Percentiles rank a stretch among this genome's conserved stretches.
Evolutionary conservation across 2,113 vertebrate species (phyloP).

Genomic region (Tragelaphus buxtoni): DNA sequence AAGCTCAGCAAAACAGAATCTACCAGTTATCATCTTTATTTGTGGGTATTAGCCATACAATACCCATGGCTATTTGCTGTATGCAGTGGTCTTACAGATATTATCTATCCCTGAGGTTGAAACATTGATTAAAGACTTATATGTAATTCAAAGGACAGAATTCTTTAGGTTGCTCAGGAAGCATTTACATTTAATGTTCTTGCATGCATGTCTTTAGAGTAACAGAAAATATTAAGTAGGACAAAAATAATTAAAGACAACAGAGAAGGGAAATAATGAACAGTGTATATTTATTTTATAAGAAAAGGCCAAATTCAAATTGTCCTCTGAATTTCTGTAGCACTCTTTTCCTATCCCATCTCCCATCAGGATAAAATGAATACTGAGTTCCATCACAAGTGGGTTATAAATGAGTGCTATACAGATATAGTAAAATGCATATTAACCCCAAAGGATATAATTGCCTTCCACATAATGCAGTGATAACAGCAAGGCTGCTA

Average conservation of each 20-base stretch:
- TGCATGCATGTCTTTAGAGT: background rate
- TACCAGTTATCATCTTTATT: background rate
- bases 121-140: background rate
- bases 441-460: background rate
- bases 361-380: background rate
- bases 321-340: background rate
- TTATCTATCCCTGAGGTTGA: background rate
- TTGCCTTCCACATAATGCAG: background rate
- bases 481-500: background rate
- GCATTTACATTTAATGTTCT: background rate
- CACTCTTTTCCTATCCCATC: background rate
- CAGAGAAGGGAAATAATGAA: background rate
- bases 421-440: background rate
- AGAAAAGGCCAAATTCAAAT: background rate
- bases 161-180: background rate
- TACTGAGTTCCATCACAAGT: background rate
- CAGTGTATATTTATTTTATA: background rate
- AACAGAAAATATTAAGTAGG: background rate
- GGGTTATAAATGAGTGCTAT: background rate
- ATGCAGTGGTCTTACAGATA: background rate
- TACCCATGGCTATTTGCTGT: background rate
- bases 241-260: background rate
- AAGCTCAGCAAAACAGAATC: background rate
- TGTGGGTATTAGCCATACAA: background rate
- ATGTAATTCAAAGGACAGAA: background rate